A percentile compares a stretch with the other conserved stretches of the same genome.
Conservation (phyloP, 2,888 invertebrate genomes). For the Nudaria mundana region DNA sequence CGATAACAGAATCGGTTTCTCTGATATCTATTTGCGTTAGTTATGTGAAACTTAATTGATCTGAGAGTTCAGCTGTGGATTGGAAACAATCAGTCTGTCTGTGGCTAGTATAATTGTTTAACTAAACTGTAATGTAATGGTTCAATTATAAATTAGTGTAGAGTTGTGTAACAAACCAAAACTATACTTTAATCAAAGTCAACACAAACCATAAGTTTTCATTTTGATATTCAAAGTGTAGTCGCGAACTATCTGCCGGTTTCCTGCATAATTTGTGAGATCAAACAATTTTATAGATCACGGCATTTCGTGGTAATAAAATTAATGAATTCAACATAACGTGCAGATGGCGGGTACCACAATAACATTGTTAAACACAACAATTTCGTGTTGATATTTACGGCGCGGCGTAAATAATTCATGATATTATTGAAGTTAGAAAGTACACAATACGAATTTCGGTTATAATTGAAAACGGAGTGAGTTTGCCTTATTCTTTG, state of each 20-base stretch:
- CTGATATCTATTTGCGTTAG: constrained; percentile 10
- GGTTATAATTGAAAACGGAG: constrained; percentile 72
- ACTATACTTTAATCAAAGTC: constrained; percentile 26
- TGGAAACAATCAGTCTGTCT: constrained; percentile 1
- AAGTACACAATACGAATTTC: constrained; percentile 63
- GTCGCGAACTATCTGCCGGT: constrained; percentile 22
- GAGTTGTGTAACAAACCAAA: constrained; percentile 6
- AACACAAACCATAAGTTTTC: constrained; percentile 24
- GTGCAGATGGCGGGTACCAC: constrained; percentile 18
- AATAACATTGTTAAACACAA: constrained; percentile 44
- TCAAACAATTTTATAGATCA: constrained; percentile 29
- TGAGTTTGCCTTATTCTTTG: constrained; percentile 70
- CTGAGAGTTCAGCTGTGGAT: too few species aligned
- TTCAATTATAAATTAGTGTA: neutral
- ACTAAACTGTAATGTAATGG: too few species aligned
- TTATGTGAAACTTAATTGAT: constrained; percentile 2
- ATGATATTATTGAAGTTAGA: constrained; percentile 64
- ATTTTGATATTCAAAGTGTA: constrained; percentile 24
- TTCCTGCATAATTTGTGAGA: constrained; percentile 21
- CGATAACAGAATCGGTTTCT: constrained; percentile 16
- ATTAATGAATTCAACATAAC: constrained; percentile 24
- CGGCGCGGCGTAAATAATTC: constrained; percentile 58
- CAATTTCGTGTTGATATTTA: constrained; percentile 53
- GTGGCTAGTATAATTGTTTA: neutral
- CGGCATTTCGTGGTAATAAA: constrained; percentile 13